Evolutionary conservation across 2,888 invertebrate genomes (phyloP), one percentile per base, ranked within the genome.

Genomic region (Tenthredo amoena): DNA sequence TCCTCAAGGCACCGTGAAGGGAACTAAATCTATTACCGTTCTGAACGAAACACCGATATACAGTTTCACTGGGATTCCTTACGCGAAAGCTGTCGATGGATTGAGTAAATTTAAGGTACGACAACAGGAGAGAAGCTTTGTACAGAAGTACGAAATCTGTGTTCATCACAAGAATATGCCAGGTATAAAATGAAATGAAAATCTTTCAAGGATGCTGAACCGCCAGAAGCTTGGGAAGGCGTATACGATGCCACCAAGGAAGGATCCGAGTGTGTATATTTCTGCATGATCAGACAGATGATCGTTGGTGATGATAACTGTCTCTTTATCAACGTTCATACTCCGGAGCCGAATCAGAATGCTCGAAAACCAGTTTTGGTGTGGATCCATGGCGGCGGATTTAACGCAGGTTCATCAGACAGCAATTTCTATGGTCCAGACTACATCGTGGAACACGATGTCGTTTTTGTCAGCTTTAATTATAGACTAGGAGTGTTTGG

Each of bases 61-160:
- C 68, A 91, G 91, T 85, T 93, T 93, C 74, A 92, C 91, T 81
- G 92, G 93, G 2, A 91, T 93, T 82, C 93, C 93, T 4, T 93
- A 91, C 76, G 91, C 91, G 0, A 91, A 91, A 84, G 90, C 93
- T 0, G 91, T 90, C 86, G 87, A 90, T 47, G 91, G 91, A 0
- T 62, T 83, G 0, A 85, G 91, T 43, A 93, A 91, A 88, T 93
- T 91, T 85, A 87, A 89, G 72, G 93, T 93, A 58, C 58, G 26
- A 21, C n/a, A 21, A n/a, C 3, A 1, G 7, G 58, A n/a, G 84
- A 6, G 12, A 4, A 18, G 31, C 34, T 50, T 26, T 37, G n/a
- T 4, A 2, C 1, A 26, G 62, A 82, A 62, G 9, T 3, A 21
- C 5, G 26, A 15, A 65, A 68, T 31, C 40, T 12, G 18, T 74